phyloP scores from a whole-genome alignment of 2,113 vertebrate species.

The Alligator sinensis region DNA sequence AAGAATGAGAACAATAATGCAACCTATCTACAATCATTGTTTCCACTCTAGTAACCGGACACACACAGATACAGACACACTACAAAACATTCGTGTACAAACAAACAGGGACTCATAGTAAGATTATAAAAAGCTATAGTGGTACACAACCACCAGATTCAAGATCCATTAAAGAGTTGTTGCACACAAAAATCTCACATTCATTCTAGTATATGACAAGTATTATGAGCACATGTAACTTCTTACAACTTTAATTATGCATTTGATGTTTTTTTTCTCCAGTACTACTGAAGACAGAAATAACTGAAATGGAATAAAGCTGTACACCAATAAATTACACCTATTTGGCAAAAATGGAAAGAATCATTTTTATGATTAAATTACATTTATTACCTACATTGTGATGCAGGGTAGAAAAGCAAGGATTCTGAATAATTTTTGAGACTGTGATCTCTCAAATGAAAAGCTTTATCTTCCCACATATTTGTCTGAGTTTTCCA shows the following conservation, averaged over 20 bases:
- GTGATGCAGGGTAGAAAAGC: neutral
- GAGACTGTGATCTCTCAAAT: neutral
- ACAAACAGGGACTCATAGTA: too few relatives aligned
- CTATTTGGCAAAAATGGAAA: neutral
- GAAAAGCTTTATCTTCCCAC: neutral
- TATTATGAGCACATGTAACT: neutral
- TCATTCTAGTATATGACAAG: neutral
- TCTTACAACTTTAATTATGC: neutral
- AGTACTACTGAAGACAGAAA: neutral
- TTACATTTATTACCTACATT: neutral
- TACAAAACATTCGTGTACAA: too few relatives aligned
- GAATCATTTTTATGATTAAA: neutral
- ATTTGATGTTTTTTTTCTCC: neutral
- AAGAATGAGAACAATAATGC: neutral
- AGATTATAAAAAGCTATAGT: neutral
- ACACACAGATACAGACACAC: neutral
- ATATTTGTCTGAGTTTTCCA: neutral
- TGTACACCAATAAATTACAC: neutral
- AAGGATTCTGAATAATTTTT: neutral
- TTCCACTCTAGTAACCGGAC: neutral
- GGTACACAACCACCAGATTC: neutral
- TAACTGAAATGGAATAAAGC: neutral
- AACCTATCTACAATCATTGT: neutral
- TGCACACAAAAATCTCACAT: neutral
- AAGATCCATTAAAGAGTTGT: neutral